Evolutionary conservation across 2,888 invertebrate genomes (phyloP), one percentile per base, ranked within the genome.

Genomic region (Punctoribates punctum): DNA sequence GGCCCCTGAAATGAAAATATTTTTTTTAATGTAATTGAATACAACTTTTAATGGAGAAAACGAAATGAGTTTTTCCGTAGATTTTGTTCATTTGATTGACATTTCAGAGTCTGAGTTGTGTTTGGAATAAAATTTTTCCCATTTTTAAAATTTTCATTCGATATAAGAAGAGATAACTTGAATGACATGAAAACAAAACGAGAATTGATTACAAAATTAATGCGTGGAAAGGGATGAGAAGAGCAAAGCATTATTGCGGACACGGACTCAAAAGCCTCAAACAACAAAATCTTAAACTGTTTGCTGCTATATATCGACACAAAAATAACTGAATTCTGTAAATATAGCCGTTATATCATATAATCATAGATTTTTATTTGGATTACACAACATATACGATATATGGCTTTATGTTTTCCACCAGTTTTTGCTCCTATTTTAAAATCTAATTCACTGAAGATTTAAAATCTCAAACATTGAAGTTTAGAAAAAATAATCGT

Each of bases 1-100:
- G 23, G 75, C 75, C 15, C 75, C 75, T 75, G 9, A 13, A 57
- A 70, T 5, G 5, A n/a, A n/a, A n/a, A n/a, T n/a, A n/a, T n/a
- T n/a, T n/a, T n/a, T n/a, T n/a, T n/a, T n/a, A n/a, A n/a, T n/a
- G n/a, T n/a, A n/a, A n/a, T n/a, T n/a, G n/a, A n/a, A n/a, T n/a
- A n/a, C n/a, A n/a, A n/a, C n/a, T n/a, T n/a, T n/a, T n/a, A n/a
- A n/a, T n/a, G n/a, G n/a, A n/a, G n/a, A n/a, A n/a, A n/a, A n/a
- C n/a, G n/a, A n/a, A n/a, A n/a, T n/a, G n/a, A n/a, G n/a, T n/a
- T n/a, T n/a, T 42, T 42, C 13, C 42, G 13, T 42, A 42, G 13
- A 42, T 9, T 42, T 42, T 42, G 42, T 42, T 42, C 42, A 42
- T 42, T 42, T 42, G 13, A 48, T 48, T 48, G 48, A 48, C 48